Percentiles rank a stretch among this genome's conserved stretches.
phyloP scores from a whole-genome alignment of 2,113 vertebrate genomes.

The Delphinus delphis region DNA sequence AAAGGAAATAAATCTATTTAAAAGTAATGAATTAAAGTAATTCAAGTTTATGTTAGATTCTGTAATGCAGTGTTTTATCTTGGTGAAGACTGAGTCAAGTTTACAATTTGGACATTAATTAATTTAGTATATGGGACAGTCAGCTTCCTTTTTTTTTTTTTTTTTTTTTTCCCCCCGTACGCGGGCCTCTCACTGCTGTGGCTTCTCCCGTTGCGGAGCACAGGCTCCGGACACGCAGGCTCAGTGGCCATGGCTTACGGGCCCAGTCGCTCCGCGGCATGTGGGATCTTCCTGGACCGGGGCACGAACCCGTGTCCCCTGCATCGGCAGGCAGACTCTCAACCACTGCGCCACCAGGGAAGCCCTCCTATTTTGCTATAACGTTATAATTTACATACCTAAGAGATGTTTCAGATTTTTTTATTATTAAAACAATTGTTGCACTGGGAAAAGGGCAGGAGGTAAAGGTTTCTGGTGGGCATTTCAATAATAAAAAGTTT shows the following conservation, averaged over 20 bases:
- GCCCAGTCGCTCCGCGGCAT: too few relatives aligned
- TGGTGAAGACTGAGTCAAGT: slow-evolving; percentile 1
- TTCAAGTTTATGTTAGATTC: neutral
- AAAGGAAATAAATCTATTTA: neutral
- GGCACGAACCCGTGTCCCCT: too few relatives aligned
- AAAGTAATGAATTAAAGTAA: neutral
- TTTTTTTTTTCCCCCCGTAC: rapidly evolving
- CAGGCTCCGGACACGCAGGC: too few relatives aligned
- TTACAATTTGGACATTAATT: slow-evolving; percentile 10
- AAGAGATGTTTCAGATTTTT: slow-evolving; percentile 32
- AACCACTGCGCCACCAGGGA: too few relatives aligned
- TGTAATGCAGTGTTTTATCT: neutral
- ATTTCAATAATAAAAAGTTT: neutral
- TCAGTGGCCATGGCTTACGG: too few relatives aligned
- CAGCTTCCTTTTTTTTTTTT: neutral
- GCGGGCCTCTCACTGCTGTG: too few relatives aligned
- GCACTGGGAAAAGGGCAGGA: neutral
- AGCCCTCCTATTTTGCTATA: neutral
- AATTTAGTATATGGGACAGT: neutral
- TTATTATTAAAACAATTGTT: neutral
- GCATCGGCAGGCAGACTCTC: too few relatives aligned
- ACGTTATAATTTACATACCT: neutral
- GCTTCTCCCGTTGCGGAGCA: too few relatives aligned
- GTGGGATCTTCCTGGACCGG: too few relatives aligned
- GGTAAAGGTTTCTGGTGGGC: neutral